phyloP scores from a whole-genome alignment of 2,797 vertebrate genomes.

The Rhinoraja longicauda region DNA sequence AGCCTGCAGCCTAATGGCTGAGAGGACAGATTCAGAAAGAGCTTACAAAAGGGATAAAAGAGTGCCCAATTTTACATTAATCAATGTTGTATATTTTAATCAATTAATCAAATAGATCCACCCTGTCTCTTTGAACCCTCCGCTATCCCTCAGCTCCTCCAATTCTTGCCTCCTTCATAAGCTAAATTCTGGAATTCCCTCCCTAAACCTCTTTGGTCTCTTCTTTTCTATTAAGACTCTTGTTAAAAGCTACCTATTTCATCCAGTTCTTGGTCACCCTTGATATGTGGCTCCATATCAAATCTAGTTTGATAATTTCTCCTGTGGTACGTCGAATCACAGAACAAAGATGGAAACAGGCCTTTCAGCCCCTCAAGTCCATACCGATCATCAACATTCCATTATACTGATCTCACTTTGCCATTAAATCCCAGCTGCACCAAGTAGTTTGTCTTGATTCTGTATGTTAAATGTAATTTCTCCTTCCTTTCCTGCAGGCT shows the following conservation, averaged over 20 bases:
- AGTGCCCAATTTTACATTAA: background rate
- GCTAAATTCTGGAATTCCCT: background rate
- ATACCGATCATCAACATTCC: no score
- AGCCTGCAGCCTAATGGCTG: background rate
- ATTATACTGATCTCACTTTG: background rate
- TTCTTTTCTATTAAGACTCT: background rate
- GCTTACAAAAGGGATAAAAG: background rate
- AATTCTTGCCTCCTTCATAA: background rate
- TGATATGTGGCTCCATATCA: background rate
- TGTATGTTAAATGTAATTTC: background rate
- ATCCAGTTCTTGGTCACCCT: no score
- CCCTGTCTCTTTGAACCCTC: background rate
- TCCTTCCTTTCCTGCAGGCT: constrained; percentile 58
- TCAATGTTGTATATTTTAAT: no score
- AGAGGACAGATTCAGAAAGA: background rate
- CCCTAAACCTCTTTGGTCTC: background rate
- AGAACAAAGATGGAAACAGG: no score
- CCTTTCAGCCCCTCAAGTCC: no score
- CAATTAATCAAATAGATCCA: background rate
- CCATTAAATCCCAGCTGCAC: background rate
- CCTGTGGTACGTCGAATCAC: background rate
- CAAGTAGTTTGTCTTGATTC: background rate
- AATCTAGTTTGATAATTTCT: background rate
- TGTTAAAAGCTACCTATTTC: background rate
- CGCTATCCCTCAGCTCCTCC: background rate